Evolutionary conservation across 2,113 vertebrate genomes (phyloP).

Genomic region (Eclectus roratus): DNA sequence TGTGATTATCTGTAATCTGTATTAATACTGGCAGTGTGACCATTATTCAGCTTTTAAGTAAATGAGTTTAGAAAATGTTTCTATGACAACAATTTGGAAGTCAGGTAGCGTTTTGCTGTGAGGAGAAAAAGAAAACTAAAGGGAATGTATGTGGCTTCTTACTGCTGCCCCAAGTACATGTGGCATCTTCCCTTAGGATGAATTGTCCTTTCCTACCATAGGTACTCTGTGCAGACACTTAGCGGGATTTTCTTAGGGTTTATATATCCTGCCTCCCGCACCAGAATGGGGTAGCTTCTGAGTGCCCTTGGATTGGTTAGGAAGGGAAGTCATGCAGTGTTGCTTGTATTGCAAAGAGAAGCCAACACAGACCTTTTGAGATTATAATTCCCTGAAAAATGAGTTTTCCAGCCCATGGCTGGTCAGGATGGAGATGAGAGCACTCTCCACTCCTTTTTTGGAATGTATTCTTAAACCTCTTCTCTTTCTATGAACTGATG

Average conservation of each 20-base stretch:
- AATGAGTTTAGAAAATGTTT: neutral
- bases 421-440: neutral
- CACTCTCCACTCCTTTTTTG: neutral
- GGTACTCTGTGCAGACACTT: neutral
- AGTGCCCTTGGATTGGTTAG: neutral
- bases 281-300: neutral
- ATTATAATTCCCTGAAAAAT: neutral
- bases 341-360: neutral
- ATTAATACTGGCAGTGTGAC: neutral
- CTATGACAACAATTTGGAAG: neutral
- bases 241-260: neutral
- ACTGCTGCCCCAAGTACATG: neutral
- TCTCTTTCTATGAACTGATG: neutral
- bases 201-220: neutral
- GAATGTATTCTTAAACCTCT: neutral
- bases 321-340: rapidly evolving
- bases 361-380: neutral
- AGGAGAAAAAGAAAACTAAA: neutral
- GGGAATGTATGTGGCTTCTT: neutral
- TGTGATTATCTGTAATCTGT: neutral
- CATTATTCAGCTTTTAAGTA: neutral
- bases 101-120: neutral
- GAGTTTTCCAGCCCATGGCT: neutral
- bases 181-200: neutral
- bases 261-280: neutral